Evolutionary conservation across 2,113 vertebrate genomes (phyloP).

Genomic region (Eubucco bourcierii): DNA sequence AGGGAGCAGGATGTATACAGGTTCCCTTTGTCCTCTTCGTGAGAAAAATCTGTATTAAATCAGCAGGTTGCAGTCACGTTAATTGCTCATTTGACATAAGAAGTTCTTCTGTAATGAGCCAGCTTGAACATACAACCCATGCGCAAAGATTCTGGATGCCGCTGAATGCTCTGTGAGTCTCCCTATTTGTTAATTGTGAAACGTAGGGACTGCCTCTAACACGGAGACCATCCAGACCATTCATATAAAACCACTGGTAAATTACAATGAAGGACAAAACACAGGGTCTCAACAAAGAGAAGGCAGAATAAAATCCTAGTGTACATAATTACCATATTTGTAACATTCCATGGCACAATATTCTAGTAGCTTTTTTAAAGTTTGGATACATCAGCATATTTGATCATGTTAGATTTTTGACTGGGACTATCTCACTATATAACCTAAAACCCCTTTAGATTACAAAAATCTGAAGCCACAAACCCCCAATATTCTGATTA

Average conservation of each 20-base stretch:
- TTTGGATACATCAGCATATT: slow-evolving; percentile 68
- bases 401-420: slow-evolving; percentile 68
- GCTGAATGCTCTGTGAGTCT: fast-evolving
- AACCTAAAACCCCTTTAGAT: slow-evolving; percentile 68
- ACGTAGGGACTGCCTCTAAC: neutral
- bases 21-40: neutral
- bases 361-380: slow-evolving; percentile 60
- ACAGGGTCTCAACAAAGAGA: neutral
- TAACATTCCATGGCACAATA: slow-evolving; percentile 37
- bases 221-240: neutral
- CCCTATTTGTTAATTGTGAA: neutral
- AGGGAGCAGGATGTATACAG: fast-evolving
- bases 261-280: slow-evolving; percentile 2
- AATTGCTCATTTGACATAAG: neutral
- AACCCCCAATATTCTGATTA: slow-evolving; percentile 77
- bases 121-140: neutral
- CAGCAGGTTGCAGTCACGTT: neutral
- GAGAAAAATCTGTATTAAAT: neutral
- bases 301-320: slow-evolving; percentile 34
- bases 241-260: neutral
- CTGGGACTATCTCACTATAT: slow-evolving; percentile 39
- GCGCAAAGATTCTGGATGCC: neutral
- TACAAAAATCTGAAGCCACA: slow-evolving; percentile 67
- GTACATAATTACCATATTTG: slow-evolving; percentile 64
- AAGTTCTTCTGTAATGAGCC: fast-evolving